A percentile compares a stretch with the other conserved stretches of the same genome.
These are phyloP conservation scores for Chrysaora quinquecirrha DNA, from an alignment of 30 jellyfish, hydroid and myxozoan genomes.

Conservation along the genomic window DNA sequence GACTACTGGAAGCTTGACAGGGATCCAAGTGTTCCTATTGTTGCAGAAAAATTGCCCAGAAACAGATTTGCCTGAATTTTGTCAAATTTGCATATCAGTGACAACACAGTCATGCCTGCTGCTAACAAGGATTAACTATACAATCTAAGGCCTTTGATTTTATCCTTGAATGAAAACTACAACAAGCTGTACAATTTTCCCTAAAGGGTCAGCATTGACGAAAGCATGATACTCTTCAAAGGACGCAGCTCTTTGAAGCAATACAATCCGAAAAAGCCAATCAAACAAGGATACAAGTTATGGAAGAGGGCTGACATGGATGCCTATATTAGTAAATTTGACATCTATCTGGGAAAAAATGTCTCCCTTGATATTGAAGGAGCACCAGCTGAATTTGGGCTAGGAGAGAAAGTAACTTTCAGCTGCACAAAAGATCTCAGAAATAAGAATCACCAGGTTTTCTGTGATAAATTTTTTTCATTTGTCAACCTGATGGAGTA, in stretches of 20 bases:
- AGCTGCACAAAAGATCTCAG: constrained; percentile 60
- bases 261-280: constrained; percentile 82
- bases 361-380: constrained; percentile 60
- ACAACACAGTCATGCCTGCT: constrained; percentile 69
- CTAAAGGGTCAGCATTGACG: constrained; percentile 66
- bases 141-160: constrained; percentile 70
- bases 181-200: constrained; percentile 64
- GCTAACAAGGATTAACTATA: constrained; percentile 63
- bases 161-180: constrained; percentile 52
- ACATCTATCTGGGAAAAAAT: constrained; percentile 75
- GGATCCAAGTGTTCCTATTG: constrained; percentile 64
- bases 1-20: constrained; percentile 69
- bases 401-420: constrained; percentile 64
- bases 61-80: constrained; percentile 45
- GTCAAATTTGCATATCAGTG: constrained; percentile 62
- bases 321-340: constrained; percentile 79
- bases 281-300: constrained; percentile 81
- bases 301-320: constrained; percentile 86
- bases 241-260: constrained; percentile 83
- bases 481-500: constrained; percentile 67
- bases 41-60: constrained; percentile 36
- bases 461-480: constrained; percentile 64
- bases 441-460: constrained; percentile 56
- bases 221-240: constrained; percentile 80
- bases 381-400: constrained; percentile 52